These are phyloP conservation scores for Ciona savignyi DNA, from an alignment of 23 tunicate species.

Conservation along the genomic window DNA sequence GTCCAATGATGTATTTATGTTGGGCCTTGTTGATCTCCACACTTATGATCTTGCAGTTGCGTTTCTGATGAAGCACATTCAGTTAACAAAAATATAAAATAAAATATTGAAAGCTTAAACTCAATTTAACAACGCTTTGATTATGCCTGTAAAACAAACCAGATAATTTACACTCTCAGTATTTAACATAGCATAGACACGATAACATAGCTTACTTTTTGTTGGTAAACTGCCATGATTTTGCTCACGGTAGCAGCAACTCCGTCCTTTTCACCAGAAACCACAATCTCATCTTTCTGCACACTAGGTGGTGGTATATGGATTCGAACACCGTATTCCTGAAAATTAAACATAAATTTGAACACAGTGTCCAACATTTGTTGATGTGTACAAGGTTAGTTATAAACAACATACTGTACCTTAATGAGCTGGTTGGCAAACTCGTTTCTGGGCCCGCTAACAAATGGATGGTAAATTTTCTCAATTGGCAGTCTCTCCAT, in stretches of 20 bases:
- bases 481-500: constrained; percentile 74
- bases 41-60: constrained; percentile 69
- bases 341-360: too few relatives aligned
- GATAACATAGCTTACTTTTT: constrained; percentile 44
- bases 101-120: too few relatives aligned
- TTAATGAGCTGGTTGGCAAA: constrained; percentile 41
- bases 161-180: too few relatives aligned
- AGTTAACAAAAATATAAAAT: neutral
- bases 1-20: constrained; percentile 94
- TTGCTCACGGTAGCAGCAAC: constrained; percentile 72
- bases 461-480: constrained; percentile 79
- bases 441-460: constrained; percentile 67
- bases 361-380: too few relatives aligned
- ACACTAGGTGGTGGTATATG: constrained; percentile 98
- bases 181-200: neutral
- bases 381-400: neutral
- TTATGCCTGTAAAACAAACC: neutral
- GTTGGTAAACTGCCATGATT: constrained; percentile 50
- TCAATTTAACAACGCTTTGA: too few relatives aligned
- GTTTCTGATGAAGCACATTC: constrained; percentile 24
- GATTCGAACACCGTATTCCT: constrained; percentile 64
- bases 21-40: constrained; percentile 86
- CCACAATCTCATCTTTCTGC: constrained; percentile 91
- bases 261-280: constrained; percentile 86
- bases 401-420: constrained; percentile 3